Conservation (phyloP, 2,113 vertebrate genomes). For the Marcusenius ussheri region DNA sequence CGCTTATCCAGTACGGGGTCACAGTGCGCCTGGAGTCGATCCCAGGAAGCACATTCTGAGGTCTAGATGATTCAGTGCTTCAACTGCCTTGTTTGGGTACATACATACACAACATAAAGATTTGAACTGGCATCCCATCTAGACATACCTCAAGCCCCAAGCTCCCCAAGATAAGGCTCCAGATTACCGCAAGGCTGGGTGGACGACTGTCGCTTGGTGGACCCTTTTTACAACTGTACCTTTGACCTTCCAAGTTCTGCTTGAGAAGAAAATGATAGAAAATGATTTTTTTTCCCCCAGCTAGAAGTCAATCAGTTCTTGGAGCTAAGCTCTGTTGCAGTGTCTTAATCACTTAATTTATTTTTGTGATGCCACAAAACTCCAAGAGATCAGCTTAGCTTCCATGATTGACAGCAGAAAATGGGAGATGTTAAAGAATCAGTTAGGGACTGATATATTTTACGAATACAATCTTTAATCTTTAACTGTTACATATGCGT, state of each 20-base stretch:
- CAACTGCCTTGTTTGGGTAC: neutral
- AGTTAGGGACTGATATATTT: neutral
- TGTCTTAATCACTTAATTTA: conserved; percentile 14
- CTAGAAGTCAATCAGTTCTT: neutral
- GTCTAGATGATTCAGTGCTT: neutral
- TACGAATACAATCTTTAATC: neutral
- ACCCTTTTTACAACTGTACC: neutral
- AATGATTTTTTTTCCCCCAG: neutral
- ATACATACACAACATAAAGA: neutral
- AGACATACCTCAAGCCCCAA: neutral
- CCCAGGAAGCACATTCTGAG: neutral
- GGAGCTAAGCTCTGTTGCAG: neutral
- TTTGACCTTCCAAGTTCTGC: neutral
- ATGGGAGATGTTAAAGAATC: neutral
- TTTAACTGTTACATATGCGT: neutral
- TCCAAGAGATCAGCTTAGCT: conserved; percentile 8
- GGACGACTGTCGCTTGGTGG: neutral
- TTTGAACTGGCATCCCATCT: neutral
- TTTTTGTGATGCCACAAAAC: conserved; percentile 6
- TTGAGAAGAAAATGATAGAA: neutral
- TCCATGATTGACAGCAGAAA: conserved; percentile 5
- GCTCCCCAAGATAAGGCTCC: neutral
- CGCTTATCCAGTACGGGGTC: neutral
- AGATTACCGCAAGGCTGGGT: neutral
- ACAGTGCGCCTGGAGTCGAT: neutral